These are phyloP conservation scores for Heliconius hermathena DNA, from an alignment of 1,140 invertebrate genomes.

Conservation along the genomic window DNA sequence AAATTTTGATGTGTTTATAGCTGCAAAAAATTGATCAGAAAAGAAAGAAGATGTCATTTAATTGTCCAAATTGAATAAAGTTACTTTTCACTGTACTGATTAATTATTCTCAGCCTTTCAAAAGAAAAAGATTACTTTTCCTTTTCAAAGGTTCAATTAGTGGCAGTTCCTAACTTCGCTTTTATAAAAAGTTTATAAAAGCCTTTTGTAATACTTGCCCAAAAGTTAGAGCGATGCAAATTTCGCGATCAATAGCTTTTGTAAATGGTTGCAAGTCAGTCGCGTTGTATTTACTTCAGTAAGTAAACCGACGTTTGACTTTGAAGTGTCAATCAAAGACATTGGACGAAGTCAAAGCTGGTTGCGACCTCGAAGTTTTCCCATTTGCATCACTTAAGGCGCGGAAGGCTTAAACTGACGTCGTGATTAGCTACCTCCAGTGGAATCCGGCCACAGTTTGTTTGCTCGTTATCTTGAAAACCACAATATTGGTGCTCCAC, in stretches of 20 bases:
- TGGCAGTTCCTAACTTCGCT: constrained; percentile 20
- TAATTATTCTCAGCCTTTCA: constrained; percentile 9
- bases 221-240: constrained; percentile 30
- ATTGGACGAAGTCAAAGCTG: constrained; percentile 63
- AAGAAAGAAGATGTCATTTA: constrained; percentile 4
- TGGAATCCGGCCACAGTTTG: constrained; percentile 38
- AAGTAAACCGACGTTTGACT: constrained; percentile 61
- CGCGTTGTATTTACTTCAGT: constrained; percentile 39
- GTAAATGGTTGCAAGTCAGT: constrained; percentile 39
- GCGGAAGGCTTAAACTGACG: constrained; percentile 61
- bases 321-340: constrained; percentile 73
- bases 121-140: constrained; percentile 11
- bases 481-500: constrained; percentile 24
- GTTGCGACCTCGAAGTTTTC: constrained; percentile 69
- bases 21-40: constrained; percentile 9
- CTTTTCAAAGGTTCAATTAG: constrained; percentile 22
- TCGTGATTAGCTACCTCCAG: constrained; percentile 48
- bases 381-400: constrained; percentile 72
- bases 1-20: neutral
- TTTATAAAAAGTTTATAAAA: constrained; percentile 42
- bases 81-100: constrained; percentile 17
- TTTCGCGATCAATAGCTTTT: constrained; percentile 34
- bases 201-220: constrained; percentile 35
- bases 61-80: constrained; percentile 1
- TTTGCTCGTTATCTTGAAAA: constrained; percentile 38